These are phyloP conservation scores for Talpa occidentalis DNA, from an alignment of 2,113 vertebrate genomes.

Conservation along the genomic window DNA sequence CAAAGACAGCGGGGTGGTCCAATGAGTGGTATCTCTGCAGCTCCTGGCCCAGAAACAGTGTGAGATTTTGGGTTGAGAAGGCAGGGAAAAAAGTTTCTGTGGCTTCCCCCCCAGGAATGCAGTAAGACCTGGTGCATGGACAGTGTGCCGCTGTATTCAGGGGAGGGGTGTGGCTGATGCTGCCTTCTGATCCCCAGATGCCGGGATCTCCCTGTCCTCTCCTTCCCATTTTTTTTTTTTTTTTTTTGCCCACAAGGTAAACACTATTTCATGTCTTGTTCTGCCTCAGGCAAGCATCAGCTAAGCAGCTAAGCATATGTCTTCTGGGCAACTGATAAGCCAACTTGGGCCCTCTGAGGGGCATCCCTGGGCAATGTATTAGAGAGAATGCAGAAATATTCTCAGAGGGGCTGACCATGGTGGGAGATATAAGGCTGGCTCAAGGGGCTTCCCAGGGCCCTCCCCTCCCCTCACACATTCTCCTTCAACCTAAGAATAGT, in stretches of 20 bases:
- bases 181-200: not conserved
- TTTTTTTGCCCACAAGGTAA: not conserved
- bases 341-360: not conserved
- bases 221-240: not conserved
- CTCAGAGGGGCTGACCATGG: not conserved
- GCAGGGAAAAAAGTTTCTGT: not conserved
- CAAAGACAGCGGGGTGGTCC: not conserved
- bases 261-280: not conserved
- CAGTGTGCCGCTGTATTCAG: not conserved
- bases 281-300: conserved; percentile 52
- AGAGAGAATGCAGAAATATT: not conserved
- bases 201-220: not conserved
- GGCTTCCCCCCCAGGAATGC: not conserved
- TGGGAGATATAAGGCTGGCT: not conserved
- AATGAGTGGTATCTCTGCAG: not conserved
- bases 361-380: not conserved
- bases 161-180: not conserved
- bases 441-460: not conserved
- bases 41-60: conserved; percentile 10
- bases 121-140: not conserved
- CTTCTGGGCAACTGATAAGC: not conserved
- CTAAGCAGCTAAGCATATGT: not conserved
- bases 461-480: not conserved
- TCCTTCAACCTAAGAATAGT: conserved; percentile 14
- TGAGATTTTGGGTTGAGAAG: not conserved